Base-by-base conservation (phyloP, 2,888 invertebrate species). In the Punctoribates punctum region DNA sequence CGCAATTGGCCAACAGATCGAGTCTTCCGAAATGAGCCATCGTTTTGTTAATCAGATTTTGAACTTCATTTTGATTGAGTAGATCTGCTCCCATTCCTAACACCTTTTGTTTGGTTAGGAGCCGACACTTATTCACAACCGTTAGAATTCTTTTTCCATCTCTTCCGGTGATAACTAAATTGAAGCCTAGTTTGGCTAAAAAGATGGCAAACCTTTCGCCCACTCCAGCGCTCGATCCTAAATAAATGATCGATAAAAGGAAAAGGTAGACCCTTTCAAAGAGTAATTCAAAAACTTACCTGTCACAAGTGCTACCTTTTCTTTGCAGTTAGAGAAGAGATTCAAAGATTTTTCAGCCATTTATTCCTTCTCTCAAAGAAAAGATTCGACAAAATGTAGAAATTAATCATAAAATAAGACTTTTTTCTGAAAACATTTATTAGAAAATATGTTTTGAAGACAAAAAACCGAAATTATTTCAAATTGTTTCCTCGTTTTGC, bases 1-100 rank as follows among this genome's bases (percentile, higher is more conserved):
- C 74, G 29, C 42, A 46, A 46, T 77, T 77, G 1, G 74, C 74
- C 62, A 77, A 46, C 20, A 77, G 20, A 74, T 77, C 74, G 1
- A 77, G 20, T 65, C 25, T 38, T 15, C 74, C 74, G 27, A 60
- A 77, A 9, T 46, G 2, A 27, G 0, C 29, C 8, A 77, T 73
- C 8, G 70, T 67, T n/a, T 23, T 23, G 1, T 77, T 27, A 27
- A 77, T 48, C 20, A 77, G 17, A 38, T 42, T n/a, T 2, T 51
- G 13, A 3, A 17, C 8, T 1, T 72, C 72, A 13, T 27, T 11
- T 6, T 38, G 11, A 6, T 23, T 29, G 29, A 20, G n/a, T 4
- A 77, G 15, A 27, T 77, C 74, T 8, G 60, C 74, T 3, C 27
- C 48, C 46, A 77, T 38, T 48, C 62, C 34, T 1, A 73, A 48